phyloP scores from a whole-genome alignment of 2,888 invertebrate genomes.

The Anthoptus insignis region DNA sequence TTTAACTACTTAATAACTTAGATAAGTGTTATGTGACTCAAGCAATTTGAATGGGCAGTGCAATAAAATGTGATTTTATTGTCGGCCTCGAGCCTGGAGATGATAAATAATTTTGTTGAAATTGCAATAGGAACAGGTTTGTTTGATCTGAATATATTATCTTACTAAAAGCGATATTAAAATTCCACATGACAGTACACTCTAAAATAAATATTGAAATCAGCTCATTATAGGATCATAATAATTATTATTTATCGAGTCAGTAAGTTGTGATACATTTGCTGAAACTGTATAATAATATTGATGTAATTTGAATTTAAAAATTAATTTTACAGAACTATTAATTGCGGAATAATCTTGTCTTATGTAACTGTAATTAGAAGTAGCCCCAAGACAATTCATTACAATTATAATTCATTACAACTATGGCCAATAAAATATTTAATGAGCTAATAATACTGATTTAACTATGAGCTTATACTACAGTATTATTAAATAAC shows the following conservation, averaged over 20 bases:
- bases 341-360: too few species aligned
- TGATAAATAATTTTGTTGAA: constrained; percentile 30
- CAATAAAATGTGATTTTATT: constrained; percentile 38
- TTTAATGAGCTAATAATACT: constrained; percentile 23
- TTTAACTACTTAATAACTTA: constrained; percentile 51
- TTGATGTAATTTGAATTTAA: too few species aligned
- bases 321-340: too few species aligned
- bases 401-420: background rate
- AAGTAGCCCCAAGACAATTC: too few species aligned
- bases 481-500: background rate
- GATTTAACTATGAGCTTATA: background rate
- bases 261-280: too few species aligned
- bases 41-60: constrained; percentile 31
- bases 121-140: background rate
- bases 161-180: background rate
- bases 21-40: constrained; percentile 2
- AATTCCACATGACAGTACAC: too few species aligned
- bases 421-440: background rate
- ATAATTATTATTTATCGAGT: too few species aligned
- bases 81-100: constrained; percentile 24
- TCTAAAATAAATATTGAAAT: too few species aligned
- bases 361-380: too few species aligned
- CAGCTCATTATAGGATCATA: too few species aligned
- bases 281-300: too few species aligned
- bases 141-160: too few species aligned